phyloP scores from a whole-genome alignment of 2,113 vertebrate species.

The Gasterosteus nipponicus region DNA sequence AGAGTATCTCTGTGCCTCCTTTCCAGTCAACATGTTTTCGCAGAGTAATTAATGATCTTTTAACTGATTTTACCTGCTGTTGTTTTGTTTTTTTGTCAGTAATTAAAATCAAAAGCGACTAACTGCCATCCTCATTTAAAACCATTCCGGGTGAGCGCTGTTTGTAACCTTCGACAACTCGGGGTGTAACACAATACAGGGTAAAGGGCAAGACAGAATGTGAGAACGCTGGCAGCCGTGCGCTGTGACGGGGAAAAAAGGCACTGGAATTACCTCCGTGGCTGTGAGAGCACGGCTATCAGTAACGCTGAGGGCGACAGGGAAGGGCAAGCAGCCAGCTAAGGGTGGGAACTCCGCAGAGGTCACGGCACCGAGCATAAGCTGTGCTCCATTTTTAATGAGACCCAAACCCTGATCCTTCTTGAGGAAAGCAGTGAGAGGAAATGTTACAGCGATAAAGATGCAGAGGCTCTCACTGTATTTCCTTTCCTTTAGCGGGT shows the following conservation, averaged over 20 bases:
- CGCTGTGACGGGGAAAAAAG: constrained; percentile 44
- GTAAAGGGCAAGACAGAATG: constrained; percentile 13
- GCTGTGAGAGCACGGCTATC: constrained; percentile 26
- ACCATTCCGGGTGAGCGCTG: neutral
- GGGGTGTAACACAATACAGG: constrained; percentile 4
- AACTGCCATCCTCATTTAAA: neutral
- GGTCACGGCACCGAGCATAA: constrained; percentile 43
- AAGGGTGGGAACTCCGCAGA: constrained; percentile 57
- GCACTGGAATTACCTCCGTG: constrained; percentile 36
- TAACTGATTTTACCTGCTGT: neutral
- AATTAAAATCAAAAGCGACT: neutral
- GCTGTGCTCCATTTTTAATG: constrained; percentile 69
- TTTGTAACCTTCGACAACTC: neutral
- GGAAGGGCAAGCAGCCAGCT: constrained; percentile 32
- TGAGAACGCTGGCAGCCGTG: constrained; percentile 8
- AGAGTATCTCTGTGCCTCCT: constrained; percentile 7
- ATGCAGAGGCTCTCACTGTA: neutral
- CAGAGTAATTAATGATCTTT: constrained; percentile 12
- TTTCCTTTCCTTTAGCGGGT: constrained; percentile 15
- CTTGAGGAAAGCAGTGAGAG: constrained; percentile 11
- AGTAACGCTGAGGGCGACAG: constrained; percentile 27
- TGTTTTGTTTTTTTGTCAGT: neutral
- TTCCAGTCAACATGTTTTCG: constrained; percentile 12
- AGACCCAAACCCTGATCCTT: constrained; percentile 38
- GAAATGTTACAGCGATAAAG: constrained; percentile 13